Conservation (phyloP, 2,113 vertebrate genomes). For the Neopipo cinnamomea region DNA sequence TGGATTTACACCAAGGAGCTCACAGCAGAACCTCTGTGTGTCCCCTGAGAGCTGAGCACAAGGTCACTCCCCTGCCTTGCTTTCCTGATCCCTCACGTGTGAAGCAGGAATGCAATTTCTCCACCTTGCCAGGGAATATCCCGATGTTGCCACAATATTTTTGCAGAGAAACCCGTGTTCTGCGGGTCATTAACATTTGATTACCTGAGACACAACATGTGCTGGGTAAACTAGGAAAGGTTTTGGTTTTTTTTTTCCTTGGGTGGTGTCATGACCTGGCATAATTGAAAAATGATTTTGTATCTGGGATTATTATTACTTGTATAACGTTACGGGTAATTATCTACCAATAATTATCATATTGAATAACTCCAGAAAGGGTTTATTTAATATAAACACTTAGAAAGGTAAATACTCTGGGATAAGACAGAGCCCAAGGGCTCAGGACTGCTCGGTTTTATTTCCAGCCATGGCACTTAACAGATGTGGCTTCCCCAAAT, state of each 20-base stretch:
- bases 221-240: not conserved
- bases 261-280: not conserved
- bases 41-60: not conserved
- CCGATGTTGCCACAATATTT: fast-evolving
- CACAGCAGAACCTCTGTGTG: not conserved
- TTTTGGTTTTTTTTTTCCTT: not conserved
- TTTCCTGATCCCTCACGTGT: fast-evolving
- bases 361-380: not conserved
- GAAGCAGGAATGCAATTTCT: not conserved
- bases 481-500: not conserved
- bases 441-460: not conserved
- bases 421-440: not conserved
- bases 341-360: not conserved
- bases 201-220: not conserved
- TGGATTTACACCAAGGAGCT: not conserved
- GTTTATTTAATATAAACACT: not conserved
- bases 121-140: fast-evolving
- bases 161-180: not conserved
- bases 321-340: not conserved
- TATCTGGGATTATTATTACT: not conserved
- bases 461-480: not conserved
- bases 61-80: too few relatives aligned
- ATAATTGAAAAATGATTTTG: not conserved
- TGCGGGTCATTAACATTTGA: not conserved
- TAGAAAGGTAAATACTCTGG: not conserved